Percentiles rank a stretch among this genome's conserved stretches.
These are phyloP conservation scores for Puma concolor DNA, from an alignment of 2,113 vertebrate species.

Conservation along the genomic window DNA sequence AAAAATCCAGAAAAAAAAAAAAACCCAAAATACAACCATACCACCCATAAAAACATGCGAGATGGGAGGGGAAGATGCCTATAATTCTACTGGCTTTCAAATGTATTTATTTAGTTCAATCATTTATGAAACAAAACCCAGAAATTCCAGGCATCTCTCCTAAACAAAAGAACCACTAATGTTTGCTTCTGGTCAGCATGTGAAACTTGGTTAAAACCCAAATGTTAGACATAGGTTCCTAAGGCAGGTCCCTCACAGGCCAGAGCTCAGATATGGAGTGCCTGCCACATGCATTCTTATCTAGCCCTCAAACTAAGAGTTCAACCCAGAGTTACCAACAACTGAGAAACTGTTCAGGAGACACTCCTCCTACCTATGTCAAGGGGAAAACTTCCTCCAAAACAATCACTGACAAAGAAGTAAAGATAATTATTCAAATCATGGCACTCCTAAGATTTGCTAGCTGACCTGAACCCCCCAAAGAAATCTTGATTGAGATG, in stretches of 20 bases:
- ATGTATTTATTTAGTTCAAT: conserved; percentile 71
- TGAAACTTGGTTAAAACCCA: conserved; percentile 63
- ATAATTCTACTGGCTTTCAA: conserved; percentile 61
- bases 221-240: conserved; percentile 55
- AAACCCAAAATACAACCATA: conserved; percentile 66
- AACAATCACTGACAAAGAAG: background rate
- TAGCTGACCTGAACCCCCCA: background rate
- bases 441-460: background rate
- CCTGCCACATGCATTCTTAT: background rate
- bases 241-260: background rate
- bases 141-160: conserved; percentile 75
- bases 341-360: background rate
- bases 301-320: background rate
- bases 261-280: conserved; percentile 19
- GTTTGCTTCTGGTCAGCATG: conserved; percentile 74
- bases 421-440: conserved; percentile 42
- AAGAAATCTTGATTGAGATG: conserved; percentile 33
- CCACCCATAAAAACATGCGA: conserved; percentile 69
- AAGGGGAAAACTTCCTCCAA: conserved; percentile 26
- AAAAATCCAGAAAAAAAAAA: conserved; percentile 71
- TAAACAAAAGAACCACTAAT: conserved; percentile 74
- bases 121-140: conserved; percentile 76
- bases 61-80: conserved; percentile 26
- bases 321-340: background rate
- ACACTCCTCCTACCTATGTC: background rate